Percentiles rank a stretch among this genome's conserved stretches.
Evolutionary conservation across 2,888 invertebrate genomes (phyloP).

Genomic region (Orthonevra nobilis): DNA sequence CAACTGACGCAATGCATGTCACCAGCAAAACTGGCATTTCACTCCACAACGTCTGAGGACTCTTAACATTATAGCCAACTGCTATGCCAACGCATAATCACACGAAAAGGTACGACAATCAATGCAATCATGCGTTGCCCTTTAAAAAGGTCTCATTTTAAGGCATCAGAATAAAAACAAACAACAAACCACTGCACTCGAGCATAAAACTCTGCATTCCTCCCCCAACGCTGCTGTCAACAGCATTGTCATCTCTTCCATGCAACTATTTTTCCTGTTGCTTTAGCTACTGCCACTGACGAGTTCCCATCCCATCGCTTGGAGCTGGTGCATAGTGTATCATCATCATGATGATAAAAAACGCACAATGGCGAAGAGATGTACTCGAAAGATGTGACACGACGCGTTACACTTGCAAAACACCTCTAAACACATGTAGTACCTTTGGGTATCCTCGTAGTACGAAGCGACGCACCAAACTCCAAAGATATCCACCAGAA

Average conservation of each 20-base stretch:
- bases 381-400: conserved; percentile 47
- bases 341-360: conserved; percentile 11
- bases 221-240: conserved; percentile 13
- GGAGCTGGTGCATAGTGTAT: not conserved
- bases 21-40: conserved; percentile 59
- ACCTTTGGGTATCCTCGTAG: conserved; percentile 43
- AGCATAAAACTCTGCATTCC: too few relatives aligned
- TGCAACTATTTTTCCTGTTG: conserved; percentile 5
- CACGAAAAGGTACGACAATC: conserved; percentile 37
- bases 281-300: not conserved
- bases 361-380: conserved; percentile 51
- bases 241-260: not conserved
- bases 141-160: conserved; percentile 55
- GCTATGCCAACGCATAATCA: conserved; percentile 52
- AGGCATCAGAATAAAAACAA: conserved; percentile 23
- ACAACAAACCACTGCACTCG: conserved; percentile 11
- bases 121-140: conserved; percentile 50
- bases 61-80: not conserved
- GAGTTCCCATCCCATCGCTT: conserved; percentile 31
- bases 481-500: conserved; percentile 37
- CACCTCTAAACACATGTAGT: conserved; percentile 66
- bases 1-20: conserved; percentile 67
- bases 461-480: conserved; percentile 21
- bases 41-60: conserved; percentile 14
- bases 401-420: conserved; percentile 67